A percentile compares a stretch with the other conserved stretches of the same genome.
Evolutionary conservation across 2,797 vertebrate genomes (phyloP).

Genomic region (Melanotaenia parkinsoni): DNA sequence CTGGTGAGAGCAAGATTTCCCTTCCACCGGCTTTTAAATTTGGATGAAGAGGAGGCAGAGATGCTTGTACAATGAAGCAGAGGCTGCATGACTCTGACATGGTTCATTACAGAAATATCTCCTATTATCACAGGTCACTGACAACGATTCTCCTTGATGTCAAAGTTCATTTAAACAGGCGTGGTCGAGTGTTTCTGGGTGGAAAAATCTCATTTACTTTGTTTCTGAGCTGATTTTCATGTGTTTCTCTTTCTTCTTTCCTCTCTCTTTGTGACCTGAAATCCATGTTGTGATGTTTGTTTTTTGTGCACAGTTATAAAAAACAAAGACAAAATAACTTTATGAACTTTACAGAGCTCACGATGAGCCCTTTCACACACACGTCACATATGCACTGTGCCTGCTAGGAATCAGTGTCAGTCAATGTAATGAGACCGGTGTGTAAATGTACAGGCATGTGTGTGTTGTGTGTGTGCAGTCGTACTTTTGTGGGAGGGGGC

Average conservation of each 20-base stretch:
- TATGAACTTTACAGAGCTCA: constrained; percentile 32
- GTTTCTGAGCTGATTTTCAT: constrained; percentile 1
- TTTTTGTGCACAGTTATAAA: constrained; percentile 18
- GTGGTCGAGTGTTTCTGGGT: constrained; percentile 9
- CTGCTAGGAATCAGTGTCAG: constrained; percentile 48
- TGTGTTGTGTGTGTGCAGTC: constrained; percentile 15
- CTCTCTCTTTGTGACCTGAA: constrained; percentile 1
- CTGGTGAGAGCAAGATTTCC: constrained; percentile 41
- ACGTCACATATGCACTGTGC: constrained; percentile 42
- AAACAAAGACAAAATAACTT: constrained; percentile 12
- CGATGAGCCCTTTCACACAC: constrained; percentile 42
- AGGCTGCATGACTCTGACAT: not conserved
- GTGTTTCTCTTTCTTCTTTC: not conserved
- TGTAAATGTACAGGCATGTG: constrained; percentile 23
- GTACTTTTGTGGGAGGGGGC: constrained; percentile 10
- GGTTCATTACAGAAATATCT: constrained; percentile 21
- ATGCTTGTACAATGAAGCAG: not conserved
- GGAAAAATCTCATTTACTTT: constrained; percentile 17
- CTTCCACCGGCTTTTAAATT: constrained; percentile 6
- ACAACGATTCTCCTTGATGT: constrained; percentile 4
- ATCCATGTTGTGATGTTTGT: constrained; percentile 39
- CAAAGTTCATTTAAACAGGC: constrained; percentile 13
- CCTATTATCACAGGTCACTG: not conserved
- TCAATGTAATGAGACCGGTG: constrained; percentile 39
- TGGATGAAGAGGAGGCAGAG: not conserved